Base-by-base conservation (phyloP, 2,113 vertebrate genomes). In the Dascyllus trimaculatus region DNA sequence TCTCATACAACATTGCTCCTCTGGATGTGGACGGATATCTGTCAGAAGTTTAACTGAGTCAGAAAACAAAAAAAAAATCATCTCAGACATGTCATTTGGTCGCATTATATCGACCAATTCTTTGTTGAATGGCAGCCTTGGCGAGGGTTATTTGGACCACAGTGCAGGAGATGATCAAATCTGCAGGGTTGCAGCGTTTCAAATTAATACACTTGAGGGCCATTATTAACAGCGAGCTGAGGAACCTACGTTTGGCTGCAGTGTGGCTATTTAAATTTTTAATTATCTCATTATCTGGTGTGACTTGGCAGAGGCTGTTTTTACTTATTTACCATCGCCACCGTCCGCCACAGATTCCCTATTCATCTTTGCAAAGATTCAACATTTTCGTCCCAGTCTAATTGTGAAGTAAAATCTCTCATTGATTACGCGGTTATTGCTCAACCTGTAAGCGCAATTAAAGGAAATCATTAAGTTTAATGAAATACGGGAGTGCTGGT, bases 381-480 rank as follows among this genome's bases (percentile, higher is more conserved):
- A 77, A 56, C 24, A 46, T 21, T 7, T 68, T 76, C 9, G 21
- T 60, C 29, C 22, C 35, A 8, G n/a, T 21, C 58, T 63, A 11
- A 26, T 21, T 61, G 54, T 53, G 38, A 64, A 52, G 43, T 45
- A 56, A 80, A 35, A 52, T 63, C 70, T 63, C 25, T 14, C 62
- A 67, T 52, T 72, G 57, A 84, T 71, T 71, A 78, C 76, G 61
- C 40, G 40, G 53, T 78, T 82, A 75, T 79, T 68, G 73, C 78
- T 79, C 69, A 76, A 85, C 80, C 81, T 87, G 86, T 84, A 68
- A 80, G 76, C 60, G 66, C 77, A 90, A 89, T 90, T 93, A 92
- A 87, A 92, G 87, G 75, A 87, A 89, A 92, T 92, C 89, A 82
- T 92, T 93, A 86, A 4, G 40, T 88, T 74, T 91, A 93, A 94